Base-by-base conservation (phyloP, 2,888 invertebrate genomes). In the Stenolophus ochropezus region DNA sequence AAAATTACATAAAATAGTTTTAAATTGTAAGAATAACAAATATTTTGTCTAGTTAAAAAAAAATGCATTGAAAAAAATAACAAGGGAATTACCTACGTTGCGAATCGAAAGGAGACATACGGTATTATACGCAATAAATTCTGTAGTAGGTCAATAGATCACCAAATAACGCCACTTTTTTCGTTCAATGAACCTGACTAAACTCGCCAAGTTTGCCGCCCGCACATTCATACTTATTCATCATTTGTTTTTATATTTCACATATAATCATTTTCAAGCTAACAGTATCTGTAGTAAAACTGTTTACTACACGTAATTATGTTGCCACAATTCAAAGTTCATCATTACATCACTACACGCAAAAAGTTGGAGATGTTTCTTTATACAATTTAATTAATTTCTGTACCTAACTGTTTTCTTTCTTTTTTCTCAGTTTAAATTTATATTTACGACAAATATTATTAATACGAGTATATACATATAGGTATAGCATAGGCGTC, bases 261-360 rank as follows among this genome's bases (percentile, higher is more conserved):
- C n/a, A n/a, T n/a, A n/a, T 16, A 14, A 18, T 69, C 33, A 33
- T 27, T 33, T 33, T 27, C 18, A 27, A 69, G 6, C 8, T 69
- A 69, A 69, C 65, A 18, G 65, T 69, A 69, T 8, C 27, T 69
- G 33, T 69, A 33, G 65, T 69, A 69, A 33, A 27, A 6, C 14
- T 69, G 42, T 69, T 69, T 69, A 69, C 65, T 33, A 69, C 16
- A 20, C 18, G 27, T 11, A 69, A 69, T 33, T 69, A 69, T 69
- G 27, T 69, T 33, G 65, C 27, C 33, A 69, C 33, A 33, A 69
- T 33, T 69, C 65, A 69, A 69, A 69, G 65, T 69, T 69, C 65
- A 69, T 69, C 16, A 14, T 69, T 69, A 69, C 65, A 69, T 69
- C 27, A 69, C 8, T 27, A 8, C 18, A 16, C 16, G 14, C 14